These are phyloP conservation scores for Halichoerus grypus DNA, from an alignment of 2,113 vertebrate genomes.

Conservation along the genomic window DNA sequence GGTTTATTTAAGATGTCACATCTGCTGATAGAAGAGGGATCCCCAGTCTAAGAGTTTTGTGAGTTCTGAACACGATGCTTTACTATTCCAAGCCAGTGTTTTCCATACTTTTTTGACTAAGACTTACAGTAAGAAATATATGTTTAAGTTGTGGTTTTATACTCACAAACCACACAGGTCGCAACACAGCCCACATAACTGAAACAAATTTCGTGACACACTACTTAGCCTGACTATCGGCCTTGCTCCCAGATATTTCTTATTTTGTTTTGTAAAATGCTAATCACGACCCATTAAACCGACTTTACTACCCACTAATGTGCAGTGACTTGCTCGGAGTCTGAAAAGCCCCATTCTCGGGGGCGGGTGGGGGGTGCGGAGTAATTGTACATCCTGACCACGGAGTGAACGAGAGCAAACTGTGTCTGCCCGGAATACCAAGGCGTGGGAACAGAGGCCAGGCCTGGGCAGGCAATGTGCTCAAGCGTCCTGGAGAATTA, in stretches of 20 bases:
- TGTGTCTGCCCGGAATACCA: not conserved
- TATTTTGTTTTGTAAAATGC: not conserved
- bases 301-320: not conserved
- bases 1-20: not conserved
- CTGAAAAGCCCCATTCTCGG: not conserved
- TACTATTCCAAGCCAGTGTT: not conserved
- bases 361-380: accelerated
- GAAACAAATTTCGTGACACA: not conserved
- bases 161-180: not conserved
- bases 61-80: not conserved
- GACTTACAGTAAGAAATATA: not conserved
- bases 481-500: not conserved
- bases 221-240: not conserved
- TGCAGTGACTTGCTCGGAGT: not conserved
- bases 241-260: not conserved
- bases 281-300: not conserved
- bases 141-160: not conserved
- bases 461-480: not conserved
- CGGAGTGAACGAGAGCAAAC: not conserved
- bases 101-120: not conserved
- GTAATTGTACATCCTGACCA: not conserved
- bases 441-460: not conserved
- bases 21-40: not conserved
- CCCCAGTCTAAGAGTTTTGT: not conserved
- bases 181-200: not conserved